Base-by-base conservation (phyloP, 1,140 invertebrate species). In the Pteromalus puparum region DNA sequence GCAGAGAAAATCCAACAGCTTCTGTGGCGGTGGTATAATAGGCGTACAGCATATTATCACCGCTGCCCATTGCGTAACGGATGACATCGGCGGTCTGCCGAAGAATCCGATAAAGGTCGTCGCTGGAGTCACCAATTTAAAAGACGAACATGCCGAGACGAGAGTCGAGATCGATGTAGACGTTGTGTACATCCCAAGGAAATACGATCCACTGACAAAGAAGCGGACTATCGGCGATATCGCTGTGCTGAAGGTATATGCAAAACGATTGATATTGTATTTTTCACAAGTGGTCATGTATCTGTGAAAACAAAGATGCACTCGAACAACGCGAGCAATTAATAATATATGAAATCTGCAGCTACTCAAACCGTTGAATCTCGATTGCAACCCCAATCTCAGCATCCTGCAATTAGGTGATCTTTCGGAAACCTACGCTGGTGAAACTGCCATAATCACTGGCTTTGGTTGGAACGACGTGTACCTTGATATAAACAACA, bases 61-160 rank as follows among this genome's bases (percentile, higher is more conserved):
- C 0, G 93, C 93, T 28, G 93, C 93, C 42, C 93, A 94, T 86
- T 94, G 93, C 86, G 84, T 88, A 3, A 28, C 67, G 6, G n/a
- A 68, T 26, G 7, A 68, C 1, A 1, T 26, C 1, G 61, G 61
- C 18, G 7, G 5, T 26, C n/a, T 53, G 18, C 48, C 18, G 4
- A 10, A 42, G 9, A 53, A 18, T 13, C 24, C 42, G 21, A 10
- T 76, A 9, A 76, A 42, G 21, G 6, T 76, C 26, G 15, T 76
- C 13, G 74, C 21, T 48, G 75, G 46, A 13, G 7, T 34, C 18
- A 77, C 7, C n/a, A 26, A 61, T 48, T 12, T 77, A 18, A 26
- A 30, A 12, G 21, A 26, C 13, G 18, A 77, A 28, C 1, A n/a
- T 18, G 13, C 4, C 0, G 1, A 1, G n/a, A 53, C 7, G 6